phyloP scores from a whole-genome alignment of 2,113 vertebrate species.

The Phycodurus eques region DNA sequence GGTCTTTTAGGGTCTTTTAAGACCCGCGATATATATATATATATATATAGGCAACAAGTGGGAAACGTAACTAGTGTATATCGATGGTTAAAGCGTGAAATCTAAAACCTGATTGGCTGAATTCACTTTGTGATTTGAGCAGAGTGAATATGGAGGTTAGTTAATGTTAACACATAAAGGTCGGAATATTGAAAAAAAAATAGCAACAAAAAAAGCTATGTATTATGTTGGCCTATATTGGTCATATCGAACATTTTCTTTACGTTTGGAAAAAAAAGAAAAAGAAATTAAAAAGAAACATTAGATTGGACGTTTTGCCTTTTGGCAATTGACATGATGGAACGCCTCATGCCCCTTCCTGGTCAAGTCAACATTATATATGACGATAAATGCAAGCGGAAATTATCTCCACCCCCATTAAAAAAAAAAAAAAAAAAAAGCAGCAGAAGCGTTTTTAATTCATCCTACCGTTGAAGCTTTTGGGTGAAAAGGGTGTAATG shows the following conservation, averaged over 20 bases:
- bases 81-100: background rate
- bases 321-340: background rate
- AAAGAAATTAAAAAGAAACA: background rate
- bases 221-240: too few relatives aligned
- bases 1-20: too few relatives aligned
- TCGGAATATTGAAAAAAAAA: background rate
- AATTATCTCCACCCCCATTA: background rate
- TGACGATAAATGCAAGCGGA: background rate
- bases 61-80: background rate
- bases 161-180: background rate
- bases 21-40: too few relatives aligned
- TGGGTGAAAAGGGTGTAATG: conserved; percentile 35
- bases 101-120: background rate
- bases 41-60: background rate
- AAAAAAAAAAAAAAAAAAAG: background rate
- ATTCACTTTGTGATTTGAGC: background rate
- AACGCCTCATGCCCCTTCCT: background rate
- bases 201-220: too few relatives aligned
- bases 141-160: background rate
- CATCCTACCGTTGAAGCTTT: conserved; percentile 39
- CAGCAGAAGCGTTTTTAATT: background rate
- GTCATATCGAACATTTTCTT: too few relatives aligned
- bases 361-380: background rate
- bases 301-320: background rate
- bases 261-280: background rate